These are phyloP conservation scores for Tenthredo amoena DNA, from an alignment of 2,888 invertebrate species.

Conservation along the genomic window DNA sequence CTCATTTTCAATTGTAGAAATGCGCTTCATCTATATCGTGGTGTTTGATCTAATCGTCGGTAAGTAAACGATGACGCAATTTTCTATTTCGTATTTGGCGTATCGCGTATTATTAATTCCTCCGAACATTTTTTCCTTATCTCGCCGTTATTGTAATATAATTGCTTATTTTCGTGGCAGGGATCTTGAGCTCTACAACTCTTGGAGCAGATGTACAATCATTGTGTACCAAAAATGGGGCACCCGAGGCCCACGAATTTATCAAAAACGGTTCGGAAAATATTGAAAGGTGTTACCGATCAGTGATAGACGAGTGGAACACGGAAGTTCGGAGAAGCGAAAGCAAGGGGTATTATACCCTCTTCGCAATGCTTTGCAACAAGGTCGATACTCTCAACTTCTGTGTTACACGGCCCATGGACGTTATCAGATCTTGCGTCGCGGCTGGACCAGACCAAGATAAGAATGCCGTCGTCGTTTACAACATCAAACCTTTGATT, in stretches of 20 bases:
- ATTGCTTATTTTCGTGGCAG: neutral
- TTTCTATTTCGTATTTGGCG: neutral
- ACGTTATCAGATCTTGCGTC: neutral
- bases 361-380: neutral
- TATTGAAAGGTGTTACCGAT: neutral
- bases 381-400: neutral
- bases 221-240: slow-evolving; percentile 2
- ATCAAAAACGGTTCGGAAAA: neutral
- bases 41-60: neutral
- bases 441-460: neutral
- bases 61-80: neutral
- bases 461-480: neutral
- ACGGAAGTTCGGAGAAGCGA: neutral
- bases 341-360: neutral
- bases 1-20: neutral
- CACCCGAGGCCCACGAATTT: neutral
- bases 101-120: neutral
- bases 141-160: neutral
- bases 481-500: neutral
- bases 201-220: neutral
- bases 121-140: neutral
- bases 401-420: neutral
- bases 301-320: neutral
- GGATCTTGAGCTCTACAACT: neutral
- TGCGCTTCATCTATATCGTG: neutral